Base-by-base conservation (phyloP, 2,113 vertebrate species). In the Colistium nudipinnis region DNA sequence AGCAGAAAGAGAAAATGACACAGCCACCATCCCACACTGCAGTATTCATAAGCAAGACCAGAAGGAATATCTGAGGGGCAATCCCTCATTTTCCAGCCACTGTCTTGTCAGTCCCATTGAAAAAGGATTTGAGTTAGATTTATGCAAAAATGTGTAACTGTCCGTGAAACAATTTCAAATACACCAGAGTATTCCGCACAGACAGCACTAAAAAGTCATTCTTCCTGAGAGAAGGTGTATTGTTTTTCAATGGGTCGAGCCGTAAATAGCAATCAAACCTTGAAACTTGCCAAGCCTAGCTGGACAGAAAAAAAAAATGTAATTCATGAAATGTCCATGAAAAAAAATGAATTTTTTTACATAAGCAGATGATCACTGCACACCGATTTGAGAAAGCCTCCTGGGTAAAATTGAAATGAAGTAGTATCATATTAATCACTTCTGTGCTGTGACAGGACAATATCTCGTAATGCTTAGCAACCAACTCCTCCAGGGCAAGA, bases 391-490 rank as follows among this genome's bases (percentile, higher is more conserved):
- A 20, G 45, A 60, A 72, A 62, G 62, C 41, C 66, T 78, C 45
- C 17, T 19, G 52, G 76, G 44, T 31, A 62, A 63, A 72, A 82
- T 65, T 69, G 10, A 74, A 87, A 82, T 57, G 27, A 81, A 77
- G 55, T 22, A 25, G 48, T 48, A 57, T 80, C 62, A 52, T 81
- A 77, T 85, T 83, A 76, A 87, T 89, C 78, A 87, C 60, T 41
- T 64, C 13, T 55, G 74, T 70, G 53, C 59, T 61, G 63, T 82
- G 82, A 84, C 82, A 84, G 70, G 78, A n/a, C 54, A 80, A 71
- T 73, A 62, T 47, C 67, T 76, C 76, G 56, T 48, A 74, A 62
- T 81, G 82, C 76, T 81, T 79, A 86, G 82, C 81, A 88, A 86
- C 82, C 71, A n/a, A 22, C 70, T 62, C 81, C 85, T 74, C 63